Conservation (phyloP, 2,888 invertebrate species). For the Blera fallax region DNA sequence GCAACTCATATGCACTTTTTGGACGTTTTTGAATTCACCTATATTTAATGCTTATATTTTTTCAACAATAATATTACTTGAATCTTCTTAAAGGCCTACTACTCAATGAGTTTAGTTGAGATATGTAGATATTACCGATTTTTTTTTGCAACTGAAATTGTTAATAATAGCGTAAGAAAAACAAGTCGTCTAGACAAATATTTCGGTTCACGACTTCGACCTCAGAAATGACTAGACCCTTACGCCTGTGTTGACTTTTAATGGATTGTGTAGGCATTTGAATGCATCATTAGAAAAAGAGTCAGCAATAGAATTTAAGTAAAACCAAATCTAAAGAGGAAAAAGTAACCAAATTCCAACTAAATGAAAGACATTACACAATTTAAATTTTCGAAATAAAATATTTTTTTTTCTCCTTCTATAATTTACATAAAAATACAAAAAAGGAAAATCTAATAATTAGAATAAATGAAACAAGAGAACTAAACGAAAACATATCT, state of each 20-base stretch:
- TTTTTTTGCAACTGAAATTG: no score
- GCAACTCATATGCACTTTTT: no score
- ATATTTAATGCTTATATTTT: no score
- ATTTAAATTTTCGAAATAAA: slow-evolving; percentile 58
- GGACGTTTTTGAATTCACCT: no score
- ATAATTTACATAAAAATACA: slow-evolving; percentile 68
- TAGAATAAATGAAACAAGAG: slow-evolving; percentile 55
- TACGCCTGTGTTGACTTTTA: neutral
- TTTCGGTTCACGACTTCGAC: no score
- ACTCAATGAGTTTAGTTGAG: no score
- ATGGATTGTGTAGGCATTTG: neutral
- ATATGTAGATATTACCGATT: no score
- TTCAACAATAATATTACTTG: no score
- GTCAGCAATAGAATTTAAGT: neutral
- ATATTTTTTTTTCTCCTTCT: slow-evolving; percentile 51
- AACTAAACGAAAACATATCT: slow-evolving; percentile 61
- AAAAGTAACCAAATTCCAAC: slow-evolving; percentile 12
- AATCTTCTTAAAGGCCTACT: no score
- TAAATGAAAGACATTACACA: slow-evolving; percentile 48
- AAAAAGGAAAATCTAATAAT: slow-evolving; percentile 56
- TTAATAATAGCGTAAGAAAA: no score
- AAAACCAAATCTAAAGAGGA: neutral
- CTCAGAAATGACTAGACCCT: no score
- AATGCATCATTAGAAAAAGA: neutral
- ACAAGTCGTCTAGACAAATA: no score